These are phyloP conservation scores for Nettapus auritus DNA, from an alignment of 2,113 vertebrate species.

Conservation along the genomic window DNA sequence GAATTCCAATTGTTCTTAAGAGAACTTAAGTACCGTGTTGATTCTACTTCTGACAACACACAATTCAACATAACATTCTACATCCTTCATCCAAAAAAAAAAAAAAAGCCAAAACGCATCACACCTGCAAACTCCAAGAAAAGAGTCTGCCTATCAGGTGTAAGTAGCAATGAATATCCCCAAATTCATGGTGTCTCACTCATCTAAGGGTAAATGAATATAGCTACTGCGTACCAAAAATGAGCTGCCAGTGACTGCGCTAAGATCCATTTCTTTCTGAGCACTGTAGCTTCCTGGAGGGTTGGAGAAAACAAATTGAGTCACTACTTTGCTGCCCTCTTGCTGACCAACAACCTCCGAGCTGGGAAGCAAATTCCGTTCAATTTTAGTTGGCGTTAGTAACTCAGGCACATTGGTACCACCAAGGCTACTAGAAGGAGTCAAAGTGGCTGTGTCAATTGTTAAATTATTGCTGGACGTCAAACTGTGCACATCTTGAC, in stretches of 20 bases:
- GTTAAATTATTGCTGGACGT: constrained; percentile 80
- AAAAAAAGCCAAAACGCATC: background rate
- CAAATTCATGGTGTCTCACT: background rate
- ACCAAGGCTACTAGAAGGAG: constrained; percentile 73
- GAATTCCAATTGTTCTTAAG: background rate
- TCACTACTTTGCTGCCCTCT: constrained; percentile 82
- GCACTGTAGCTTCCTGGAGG: constrained; percentile 79
- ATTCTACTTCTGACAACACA: background rate
- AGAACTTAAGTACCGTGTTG: background rate
- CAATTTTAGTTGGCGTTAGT: constrained; percentile 80
- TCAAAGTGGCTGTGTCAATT: constrained; percentile 71
- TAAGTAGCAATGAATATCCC: background rate
- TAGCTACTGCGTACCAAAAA: constrained; percentile 84
- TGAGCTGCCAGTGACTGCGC: constrained; percentile 78
- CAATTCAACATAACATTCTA: fast-evolving
- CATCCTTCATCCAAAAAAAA: background rate
- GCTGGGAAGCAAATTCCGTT: constrained; percentile 77
- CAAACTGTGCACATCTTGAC: constrained; percentile 80
- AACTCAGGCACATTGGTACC: constrained; percentile 78
- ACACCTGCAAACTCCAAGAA: background rate
- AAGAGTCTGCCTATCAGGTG: background rate
- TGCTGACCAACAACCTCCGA: constrained; percentile 80
- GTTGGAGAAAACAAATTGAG: constrained; percentile 84
- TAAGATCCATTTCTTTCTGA: constrained; percentile 85
- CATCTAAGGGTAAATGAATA: background rate